These are phyloP conservation scores for Phytoseiulus persimilis DNA, from an alignment of 2,888 invertebrate species.

Conservation along the genomic window DNA sequence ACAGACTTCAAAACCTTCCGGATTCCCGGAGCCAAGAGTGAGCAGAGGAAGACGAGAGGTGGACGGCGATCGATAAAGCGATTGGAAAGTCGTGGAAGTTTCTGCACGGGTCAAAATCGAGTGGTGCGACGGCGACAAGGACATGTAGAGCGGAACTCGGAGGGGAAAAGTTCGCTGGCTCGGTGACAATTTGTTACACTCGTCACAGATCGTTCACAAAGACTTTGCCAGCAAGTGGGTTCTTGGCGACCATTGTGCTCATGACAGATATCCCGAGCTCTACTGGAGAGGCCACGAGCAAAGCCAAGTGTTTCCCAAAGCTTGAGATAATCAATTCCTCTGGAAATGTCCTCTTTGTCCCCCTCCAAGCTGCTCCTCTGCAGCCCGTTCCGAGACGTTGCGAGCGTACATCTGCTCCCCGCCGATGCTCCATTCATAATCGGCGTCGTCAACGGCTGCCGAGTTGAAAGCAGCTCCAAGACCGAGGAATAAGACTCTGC, in stretches of 20 bases:
- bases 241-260: not conserved
- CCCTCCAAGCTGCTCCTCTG: not conserved
- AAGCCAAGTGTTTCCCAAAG: not conserved
- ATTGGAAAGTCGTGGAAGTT: no score
- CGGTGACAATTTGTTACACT: not conserved
- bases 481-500: no score
- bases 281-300: not conserved
- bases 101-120: no score
- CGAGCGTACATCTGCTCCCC: not conserved
- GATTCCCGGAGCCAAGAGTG: no score
- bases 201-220: not conserved
- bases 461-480: not conserved
- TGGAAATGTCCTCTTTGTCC: not conserved
- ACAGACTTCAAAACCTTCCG: no score
- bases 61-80: no score
- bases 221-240: not conserved
- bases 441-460: not conserved
- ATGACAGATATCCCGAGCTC: not conserved
- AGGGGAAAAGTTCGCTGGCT: not conserved
- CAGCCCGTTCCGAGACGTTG: not conserved
- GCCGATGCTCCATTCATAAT: not conserved
- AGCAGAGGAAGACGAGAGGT: no score
- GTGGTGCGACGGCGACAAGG: no score
- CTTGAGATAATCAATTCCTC: not conserved
- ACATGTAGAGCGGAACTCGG: not conserved